phyloP scores from a whole-genome alignment of 2,888 invertebrate genomes.

The Bruchidius siliquastri region DNA sequence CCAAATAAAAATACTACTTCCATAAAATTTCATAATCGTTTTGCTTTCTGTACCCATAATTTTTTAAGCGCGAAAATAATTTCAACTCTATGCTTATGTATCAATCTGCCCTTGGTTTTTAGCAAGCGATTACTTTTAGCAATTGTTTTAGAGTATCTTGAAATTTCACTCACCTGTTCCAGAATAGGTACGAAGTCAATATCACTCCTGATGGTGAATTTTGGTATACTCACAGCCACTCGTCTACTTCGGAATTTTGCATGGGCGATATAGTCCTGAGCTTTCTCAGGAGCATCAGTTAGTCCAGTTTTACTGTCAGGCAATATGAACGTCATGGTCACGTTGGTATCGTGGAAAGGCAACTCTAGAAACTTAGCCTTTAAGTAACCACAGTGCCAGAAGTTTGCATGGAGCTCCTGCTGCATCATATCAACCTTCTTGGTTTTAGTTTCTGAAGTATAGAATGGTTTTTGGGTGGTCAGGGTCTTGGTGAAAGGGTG shows the following conservation, averaged over 20 bases:
- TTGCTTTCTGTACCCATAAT: too few species aligned
- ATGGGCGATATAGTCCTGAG: not conserved
- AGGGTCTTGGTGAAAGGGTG: slow-evolving; percentile 24
- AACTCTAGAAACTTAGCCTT: slow-evolving; percentile 34
- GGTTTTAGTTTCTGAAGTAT: slow-evolving; percentile 20
- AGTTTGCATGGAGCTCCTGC: slow-evolving; percentile 21
- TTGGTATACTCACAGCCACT: slow-evolving; percentile 24
- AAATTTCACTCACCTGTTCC: slow-evolving; percentile 18
- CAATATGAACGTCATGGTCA: slow-evolving; percentile 29
- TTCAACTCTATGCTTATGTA: too few species aligned
- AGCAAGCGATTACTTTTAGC: not conserved
- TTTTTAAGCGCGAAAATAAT: too few species aligned
- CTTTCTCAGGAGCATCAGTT: slow-evolving; percentile 8
- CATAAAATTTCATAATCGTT: too few species aligned
- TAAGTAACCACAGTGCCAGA: slow-evolving; percentile 27
- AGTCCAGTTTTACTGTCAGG: slow-evolving; percentile 29
- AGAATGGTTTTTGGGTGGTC: slow-evolving; percentile 30
- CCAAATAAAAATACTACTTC: too few species aligned
- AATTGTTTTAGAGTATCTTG: not conserved
- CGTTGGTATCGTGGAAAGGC: slow-evolving; percentile 24
- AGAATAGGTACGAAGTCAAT: slow-evolving; percentile 25
- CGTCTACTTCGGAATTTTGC: slow-evolving; percentile 5
- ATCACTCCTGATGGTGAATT: slow-evolving; percentile 21
- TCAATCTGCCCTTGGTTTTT: too few species aligned
- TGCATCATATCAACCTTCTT: slow-evolving; percentile 36